Evolutionary conservation across 2,113 vertebrate species (phyloP).

Genomic region (Typhlomys cinereus): DNA sequence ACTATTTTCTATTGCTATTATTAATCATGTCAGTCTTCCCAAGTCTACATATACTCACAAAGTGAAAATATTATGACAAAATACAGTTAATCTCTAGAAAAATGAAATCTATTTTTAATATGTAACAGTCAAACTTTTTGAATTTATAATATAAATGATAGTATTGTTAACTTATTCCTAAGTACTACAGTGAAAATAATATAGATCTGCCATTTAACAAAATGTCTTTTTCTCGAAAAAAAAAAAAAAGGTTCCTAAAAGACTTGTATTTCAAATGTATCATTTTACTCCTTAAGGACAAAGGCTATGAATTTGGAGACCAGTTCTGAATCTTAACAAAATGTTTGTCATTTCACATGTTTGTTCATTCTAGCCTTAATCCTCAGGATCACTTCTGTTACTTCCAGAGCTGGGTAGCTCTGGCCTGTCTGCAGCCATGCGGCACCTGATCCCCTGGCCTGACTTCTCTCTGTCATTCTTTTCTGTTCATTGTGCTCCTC

Average conservation of each 20-base stretch:
- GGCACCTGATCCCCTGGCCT: not conserved
- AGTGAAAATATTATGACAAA: not conserved
- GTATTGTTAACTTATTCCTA: constrained; percentile 47
- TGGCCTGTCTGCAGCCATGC: not conserved
- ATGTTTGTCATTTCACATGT: not conserved
- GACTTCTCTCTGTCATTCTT: not conserved
- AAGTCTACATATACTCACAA: not conserved
- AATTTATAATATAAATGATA: constrained; percentile 27
- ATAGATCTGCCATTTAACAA: constrained; percentile 49
- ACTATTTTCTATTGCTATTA: constrained; percentile 7
- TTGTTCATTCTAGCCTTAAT: not conserved
- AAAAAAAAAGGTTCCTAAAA: constrained; percentile 5
- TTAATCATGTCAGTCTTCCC: not conserved
- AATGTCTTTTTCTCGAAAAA: constrained; percentile 39
- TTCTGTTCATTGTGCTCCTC: not conserved
- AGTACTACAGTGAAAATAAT: constrained; percentile 31
- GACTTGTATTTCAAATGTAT: constrained; percentile 30
- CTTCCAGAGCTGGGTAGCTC: fast-evolving
- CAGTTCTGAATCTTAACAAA: constrained; percentile 36
- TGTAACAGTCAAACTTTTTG: constrained; percentile 15
- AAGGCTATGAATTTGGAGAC: not conserved
- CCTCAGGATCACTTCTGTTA: not conserved
- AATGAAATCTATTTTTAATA: constrained; percentile 42
- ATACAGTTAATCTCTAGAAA: constrained; percentile 3
- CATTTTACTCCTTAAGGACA: not conserved